These are phyloP conservation scores for Stegodyphus dumicola DNA, from an alignment of 1,140 invertebrate genomes.

Conservation along the genomic window DNA sequence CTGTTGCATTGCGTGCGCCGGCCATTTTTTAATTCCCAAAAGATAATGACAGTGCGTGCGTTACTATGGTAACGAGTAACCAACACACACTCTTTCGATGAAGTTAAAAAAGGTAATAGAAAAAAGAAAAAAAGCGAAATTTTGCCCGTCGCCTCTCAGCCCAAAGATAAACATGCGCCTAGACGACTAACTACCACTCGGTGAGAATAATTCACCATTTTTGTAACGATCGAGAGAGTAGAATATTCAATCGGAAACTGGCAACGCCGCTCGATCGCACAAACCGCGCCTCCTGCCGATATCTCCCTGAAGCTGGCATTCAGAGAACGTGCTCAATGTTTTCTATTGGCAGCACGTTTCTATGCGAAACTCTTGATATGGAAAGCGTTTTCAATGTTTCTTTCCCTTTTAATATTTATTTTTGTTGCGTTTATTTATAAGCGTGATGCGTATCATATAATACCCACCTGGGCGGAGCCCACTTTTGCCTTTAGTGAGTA, in stretches of 20 bases:
- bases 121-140: not conserved
- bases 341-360: conserved; percentile 13
- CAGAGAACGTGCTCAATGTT: conserved; percentile 20
- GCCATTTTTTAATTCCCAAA: conserved; percentile 42
- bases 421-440: conserved; percentile 25
- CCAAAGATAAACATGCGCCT: conserved; percentile 51
- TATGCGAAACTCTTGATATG: not conserved
- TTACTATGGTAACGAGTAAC: conserved; percentile 25
- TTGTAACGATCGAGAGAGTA: conserved; percentile 45
- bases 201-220: conserved; percentile 49
- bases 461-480: conserved; percentile 23
- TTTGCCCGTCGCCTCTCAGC: conserved; percentile 34
- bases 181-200: conserved; percentile 33
- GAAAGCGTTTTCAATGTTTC: conserved; percentile 34
- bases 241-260: conserved; percentile 56
- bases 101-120: not conserved
- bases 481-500: conserved; percentile 31
- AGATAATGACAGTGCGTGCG: conserved; percentile 56
- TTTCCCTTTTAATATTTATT: not conserved
- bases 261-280: conserved; percentile 44
- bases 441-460: conserved; percentile 34
- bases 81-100: conserved; percentile 29
- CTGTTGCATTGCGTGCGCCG: conserved; percentile 55
- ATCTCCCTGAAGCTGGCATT: conserved; percentile 40
- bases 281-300: conserved; percentile 47